These are phyloP conservation scores for Halcyon leucocephala DNA, from an alignment of 2,797 vertebrate genomes.

Conservation along the genomic window DNA sequence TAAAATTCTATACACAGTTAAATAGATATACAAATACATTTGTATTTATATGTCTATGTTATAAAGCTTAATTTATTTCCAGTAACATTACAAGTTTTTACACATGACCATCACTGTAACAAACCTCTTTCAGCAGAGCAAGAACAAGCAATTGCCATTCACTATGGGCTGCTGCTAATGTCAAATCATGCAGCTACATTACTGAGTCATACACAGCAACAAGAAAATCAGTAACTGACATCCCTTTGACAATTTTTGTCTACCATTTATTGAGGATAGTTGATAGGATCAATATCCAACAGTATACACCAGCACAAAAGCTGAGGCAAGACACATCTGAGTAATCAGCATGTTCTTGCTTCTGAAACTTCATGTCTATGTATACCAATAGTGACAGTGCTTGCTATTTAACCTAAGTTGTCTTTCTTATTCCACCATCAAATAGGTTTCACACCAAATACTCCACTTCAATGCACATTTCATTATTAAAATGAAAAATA, in stretches of 20 bases:
- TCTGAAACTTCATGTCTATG: background rate
- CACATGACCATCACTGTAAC: background rate
- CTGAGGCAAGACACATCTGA: background rate
- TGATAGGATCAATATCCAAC: conserved; percentile 28
- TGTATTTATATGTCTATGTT: background rate
- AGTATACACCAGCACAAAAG: background rate
- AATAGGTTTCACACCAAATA: background rate
- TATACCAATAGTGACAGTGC: background rate
- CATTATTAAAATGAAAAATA: accelerated
- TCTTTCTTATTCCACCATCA: background rate
- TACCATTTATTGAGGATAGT: conserved; percentile 16
- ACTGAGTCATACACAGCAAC: background rate
- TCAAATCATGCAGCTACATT: background rate
- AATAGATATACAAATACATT: background rate
- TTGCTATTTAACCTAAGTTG: background rate
- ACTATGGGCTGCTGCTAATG: background rate
- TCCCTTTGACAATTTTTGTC: conserved; percentile 15
- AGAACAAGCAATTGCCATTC: background rate
- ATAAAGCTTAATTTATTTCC: background rate
- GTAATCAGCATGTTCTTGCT: background rate
- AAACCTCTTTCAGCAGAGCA: background rate
- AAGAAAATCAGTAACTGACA: conserved; percentile 44
- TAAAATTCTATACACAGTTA: background rate
- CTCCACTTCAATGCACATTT: background rate
- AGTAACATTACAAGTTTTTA: background rate